These are phyloP conservation scores for Euzetes globulus DNA, from an alignment of 2,888 invertebrate genomes.

Conservation along the genomic window DNA sequence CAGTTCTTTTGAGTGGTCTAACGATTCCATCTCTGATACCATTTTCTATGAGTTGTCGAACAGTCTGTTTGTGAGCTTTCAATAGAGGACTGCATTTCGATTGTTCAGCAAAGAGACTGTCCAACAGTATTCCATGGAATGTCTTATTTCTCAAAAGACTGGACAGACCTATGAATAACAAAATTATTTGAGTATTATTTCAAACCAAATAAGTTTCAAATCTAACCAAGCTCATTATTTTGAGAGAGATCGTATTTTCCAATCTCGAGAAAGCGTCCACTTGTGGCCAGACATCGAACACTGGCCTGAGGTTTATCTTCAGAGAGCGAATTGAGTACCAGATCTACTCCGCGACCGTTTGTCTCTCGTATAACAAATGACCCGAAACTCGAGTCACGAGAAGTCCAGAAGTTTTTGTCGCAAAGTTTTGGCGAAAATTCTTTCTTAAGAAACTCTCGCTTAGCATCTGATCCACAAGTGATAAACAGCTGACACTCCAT, in stretches of 20 bases:
- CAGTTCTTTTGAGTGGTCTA: constrained; percentile 75
- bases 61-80: neutral
- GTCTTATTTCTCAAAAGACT: constrained; percentile 30
- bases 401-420: constrained; percentile 68
- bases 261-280: constrained; percentile 59
- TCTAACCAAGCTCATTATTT: constrained; percentile 49
- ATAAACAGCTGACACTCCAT: constrained; percentile 82
- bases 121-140: constrained; percentile 35
- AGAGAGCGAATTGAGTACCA: constrained; percentile 89
- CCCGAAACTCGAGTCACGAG: constrained; percentile 84
- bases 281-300: constrained; percentile 78
- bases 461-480: constrained; percentile 71
- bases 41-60: constrained; percentile 58
- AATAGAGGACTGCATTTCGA: neutral
- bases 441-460: constrained; percentile 74
- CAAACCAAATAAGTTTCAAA: no score
- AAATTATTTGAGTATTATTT: neutral
- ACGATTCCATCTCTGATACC: constrained; percentile 84
- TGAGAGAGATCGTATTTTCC: constrained; percentile 54
- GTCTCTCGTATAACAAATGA: constrained; percentile 75
- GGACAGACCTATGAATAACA: constrained; percentile 44
- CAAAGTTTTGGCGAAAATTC: constrained; percentile 57
- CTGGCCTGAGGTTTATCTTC: constrained; percentile 91
- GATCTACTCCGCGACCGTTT: constrained; percentile 76
- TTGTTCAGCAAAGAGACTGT: neutral